phyloP scores from a whole-genome alignment of 2,113 vertebrate genomes.

The Picathartes gymnocephalus region DNA sequence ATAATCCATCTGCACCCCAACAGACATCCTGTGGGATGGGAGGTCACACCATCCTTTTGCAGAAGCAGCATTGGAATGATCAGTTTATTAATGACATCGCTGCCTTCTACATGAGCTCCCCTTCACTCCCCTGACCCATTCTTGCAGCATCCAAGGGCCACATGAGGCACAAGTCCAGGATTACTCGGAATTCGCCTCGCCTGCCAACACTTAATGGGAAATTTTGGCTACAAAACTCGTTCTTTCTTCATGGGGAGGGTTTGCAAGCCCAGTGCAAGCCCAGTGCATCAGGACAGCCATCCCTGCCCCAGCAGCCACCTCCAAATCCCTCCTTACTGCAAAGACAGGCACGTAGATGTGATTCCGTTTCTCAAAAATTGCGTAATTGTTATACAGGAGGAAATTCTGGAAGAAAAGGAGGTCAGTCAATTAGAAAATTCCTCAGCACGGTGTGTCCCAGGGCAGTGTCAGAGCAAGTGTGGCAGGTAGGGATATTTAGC shows the following conservation, averaged over 20 bases:
- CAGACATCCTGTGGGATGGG: background rate
- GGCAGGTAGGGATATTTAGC: background rate
- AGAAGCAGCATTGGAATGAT: background rate
- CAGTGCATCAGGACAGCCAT: background rate
- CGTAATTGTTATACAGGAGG: rapidly evolving
- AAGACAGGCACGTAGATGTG: background rate
- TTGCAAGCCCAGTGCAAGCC: background rate
- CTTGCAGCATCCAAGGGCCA: background rate
- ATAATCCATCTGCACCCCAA: background rate
- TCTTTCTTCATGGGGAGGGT: background rate
- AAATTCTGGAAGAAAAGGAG: background rate
- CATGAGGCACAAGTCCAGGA: rapidly evolving
- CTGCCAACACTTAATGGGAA: background rate
- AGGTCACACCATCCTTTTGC: background rate
- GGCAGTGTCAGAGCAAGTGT: background rate
- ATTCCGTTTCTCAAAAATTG: rapidly evolving
- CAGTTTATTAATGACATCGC: background rate
- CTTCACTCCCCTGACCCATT: background rate
- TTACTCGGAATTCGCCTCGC: background rate
- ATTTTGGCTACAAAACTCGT: background rate
- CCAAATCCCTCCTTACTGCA: conserved; percentile 17
- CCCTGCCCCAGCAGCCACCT: background rate
- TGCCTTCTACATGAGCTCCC: background rate
- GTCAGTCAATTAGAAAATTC: background rate
- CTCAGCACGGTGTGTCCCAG: rapidly evolving